Percentiles rank a stretch among this genome's conserved stretches.
Evolutionary conservation across 1,140 invertebrate genomes (phyloP).

Genomic region (Anastatus disparis): DNA sequence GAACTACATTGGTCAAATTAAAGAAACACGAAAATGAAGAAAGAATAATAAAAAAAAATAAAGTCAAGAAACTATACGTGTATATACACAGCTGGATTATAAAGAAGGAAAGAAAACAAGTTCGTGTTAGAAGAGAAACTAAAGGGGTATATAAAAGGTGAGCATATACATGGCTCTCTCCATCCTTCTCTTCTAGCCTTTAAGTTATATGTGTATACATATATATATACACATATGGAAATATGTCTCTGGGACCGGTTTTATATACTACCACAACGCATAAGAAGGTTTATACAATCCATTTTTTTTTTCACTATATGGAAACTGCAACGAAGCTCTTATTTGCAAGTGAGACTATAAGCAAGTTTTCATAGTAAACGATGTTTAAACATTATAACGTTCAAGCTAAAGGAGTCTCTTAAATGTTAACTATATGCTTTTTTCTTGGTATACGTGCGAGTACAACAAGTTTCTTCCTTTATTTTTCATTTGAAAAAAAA

Average conservation of each 20-base stretch:
- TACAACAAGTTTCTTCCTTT: background rate
- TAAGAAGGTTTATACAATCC: too few relatives aligned
- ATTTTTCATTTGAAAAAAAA: background rate
- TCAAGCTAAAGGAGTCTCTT: too few relatives aligned
- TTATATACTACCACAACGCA: too few relatives aligned
- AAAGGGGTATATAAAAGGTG: too few relatives aligned
- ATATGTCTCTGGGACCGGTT: slow-evolving; percentile 40
- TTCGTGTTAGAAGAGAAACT: slow-evolving; percentile 23
- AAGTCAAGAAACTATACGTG: too few relatives aligned
- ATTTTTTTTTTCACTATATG: too few relatives aligned
- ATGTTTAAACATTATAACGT: slow-evolving; percentile 35
- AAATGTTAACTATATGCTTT: background rate
- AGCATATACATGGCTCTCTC: background rate
- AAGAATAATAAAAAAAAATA: too few relatives aligned
- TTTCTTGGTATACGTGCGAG: slow-evolving; percentile 19
- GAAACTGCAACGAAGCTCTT: too few relatives aligned
- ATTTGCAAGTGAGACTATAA: too few relatives aligned
- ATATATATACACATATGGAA: slow-evolving; percentile 38
- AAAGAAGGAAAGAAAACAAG: slow-evolving; percentile 14
- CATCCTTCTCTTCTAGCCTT: background rate
- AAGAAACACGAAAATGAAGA: too few relatives aligned
- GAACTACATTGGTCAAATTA: too few relatives aligned
- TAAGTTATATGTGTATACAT: too few relatives aligned
- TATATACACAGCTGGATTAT: background rate
- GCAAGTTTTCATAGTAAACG: slow-evolving; percentile 23